Evolutionary conservation across 2,113 vertebrate species (phyloP).

Genomic region (Actinemys pallida): DNA sequence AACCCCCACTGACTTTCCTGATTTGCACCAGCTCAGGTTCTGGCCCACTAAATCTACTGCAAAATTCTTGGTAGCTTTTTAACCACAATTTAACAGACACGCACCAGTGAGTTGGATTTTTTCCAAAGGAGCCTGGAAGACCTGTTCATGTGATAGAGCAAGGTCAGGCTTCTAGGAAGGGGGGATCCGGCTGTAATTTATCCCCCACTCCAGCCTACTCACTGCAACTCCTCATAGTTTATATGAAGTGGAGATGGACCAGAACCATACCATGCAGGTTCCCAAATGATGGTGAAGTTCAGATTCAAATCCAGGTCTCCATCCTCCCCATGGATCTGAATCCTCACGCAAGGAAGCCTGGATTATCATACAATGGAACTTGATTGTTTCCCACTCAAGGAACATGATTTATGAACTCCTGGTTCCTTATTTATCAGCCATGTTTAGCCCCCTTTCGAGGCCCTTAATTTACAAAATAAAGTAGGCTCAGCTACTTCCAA

Average conservation of each 20-base stretch:
- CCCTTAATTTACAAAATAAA: rapidly evolving
- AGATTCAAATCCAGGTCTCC: rapidly evolving
- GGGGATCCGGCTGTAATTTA: neutral
- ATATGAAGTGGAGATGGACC: neutral
- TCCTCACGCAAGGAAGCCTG: rapidly evolving
- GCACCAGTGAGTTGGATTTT: neutral
- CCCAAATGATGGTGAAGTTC: neutral
- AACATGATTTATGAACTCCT: rapidly evolving
- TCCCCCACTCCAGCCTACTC: neutral
- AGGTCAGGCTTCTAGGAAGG: neutral
- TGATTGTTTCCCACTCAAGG: rapidly evolving
- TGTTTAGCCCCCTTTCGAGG: rapidly evolving
- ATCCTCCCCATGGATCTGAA: neutral
- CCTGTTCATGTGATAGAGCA: neutral
- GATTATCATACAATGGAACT: rapidly evolving
- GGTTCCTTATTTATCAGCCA: rapidly evolving
- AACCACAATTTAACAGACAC: neutral
- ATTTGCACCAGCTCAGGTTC: neutral
- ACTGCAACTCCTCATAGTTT: rapidly evolving
- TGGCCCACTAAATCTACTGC: neutral
- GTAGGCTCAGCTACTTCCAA: rapidly evolving
- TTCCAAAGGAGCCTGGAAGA: neutral
- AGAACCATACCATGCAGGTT: neutral
- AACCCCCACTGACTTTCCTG: neutral
- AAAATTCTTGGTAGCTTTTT: neutral